phyloP scores from a whole-genome alignment of 2,113 vertebrate species.

The Bagarius yarrelli region DNA sequence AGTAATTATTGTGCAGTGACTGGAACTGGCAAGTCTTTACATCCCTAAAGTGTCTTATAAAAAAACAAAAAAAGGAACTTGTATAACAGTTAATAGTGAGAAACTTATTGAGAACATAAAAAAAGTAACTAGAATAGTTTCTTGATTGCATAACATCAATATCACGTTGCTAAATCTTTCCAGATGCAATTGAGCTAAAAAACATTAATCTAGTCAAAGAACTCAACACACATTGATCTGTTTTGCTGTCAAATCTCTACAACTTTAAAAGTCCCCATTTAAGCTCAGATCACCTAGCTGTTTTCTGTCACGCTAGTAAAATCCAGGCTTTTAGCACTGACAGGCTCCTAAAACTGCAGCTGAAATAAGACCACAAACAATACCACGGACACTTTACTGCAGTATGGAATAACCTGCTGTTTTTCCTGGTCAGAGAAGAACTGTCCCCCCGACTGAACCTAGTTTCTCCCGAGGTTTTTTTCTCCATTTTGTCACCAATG shows the following conservation, averaged over 20 bases:
- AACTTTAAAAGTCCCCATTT: conserved; percentile 1
- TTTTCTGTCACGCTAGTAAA: not conserved
- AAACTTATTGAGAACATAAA: not conserved
- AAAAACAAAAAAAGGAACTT: not conserved
- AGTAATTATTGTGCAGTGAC: not conserved
- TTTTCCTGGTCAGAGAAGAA: too few relatives aligned
- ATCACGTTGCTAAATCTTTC: conserved; percentile 2
- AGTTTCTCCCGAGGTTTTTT: too few relatives aligned
- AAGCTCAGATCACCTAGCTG: conserved; percentile 5
- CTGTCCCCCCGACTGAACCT: too few relatives aligned
- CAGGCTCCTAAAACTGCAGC: too few relatives aligned
- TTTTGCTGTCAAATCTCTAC: not conserved
- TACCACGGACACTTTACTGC: too few relatives aligned
- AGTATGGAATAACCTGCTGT: too few relatives aligned
- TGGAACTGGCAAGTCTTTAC: not conserved
- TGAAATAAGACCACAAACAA: not conserved
- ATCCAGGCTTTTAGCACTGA: not conserved
- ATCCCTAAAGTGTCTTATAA: not conserved
- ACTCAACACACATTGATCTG: conserved; percentile 13
- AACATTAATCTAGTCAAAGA: not conserved
- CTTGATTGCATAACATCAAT: not conserved
- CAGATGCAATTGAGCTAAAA: not conserved
- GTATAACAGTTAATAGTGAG: not conserved
- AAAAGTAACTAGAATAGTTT: not conserved
- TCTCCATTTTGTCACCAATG: too few relatives aligned